Evolutionary conservation across 2,888 invertebrate species (phyloP).

Genomic region (Cryptocephalus moraei): DNA sequence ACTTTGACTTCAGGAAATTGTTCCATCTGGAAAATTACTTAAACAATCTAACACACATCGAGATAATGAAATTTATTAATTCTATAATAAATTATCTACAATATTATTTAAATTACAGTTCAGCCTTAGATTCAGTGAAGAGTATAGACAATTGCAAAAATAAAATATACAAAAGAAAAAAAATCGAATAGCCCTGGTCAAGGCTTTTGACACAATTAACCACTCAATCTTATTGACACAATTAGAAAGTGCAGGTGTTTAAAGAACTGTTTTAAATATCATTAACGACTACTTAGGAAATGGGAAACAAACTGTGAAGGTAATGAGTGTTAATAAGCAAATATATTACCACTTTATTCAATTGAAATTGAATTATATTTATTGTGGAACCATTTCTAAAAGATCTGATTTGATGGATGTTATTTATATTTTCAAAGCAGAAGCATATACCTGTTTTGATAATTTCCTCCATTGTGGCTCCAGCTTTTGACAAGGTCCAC

Average conservation of each 20-base stretch:
- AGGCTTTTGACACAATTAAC: no score
- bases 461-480: constrained; percentile 57
- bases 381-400: no score
- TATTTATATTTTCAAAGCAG: constrained; percentile 4
- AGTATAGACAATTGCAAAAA: no score
- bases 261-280: background rate
- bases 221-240: no score
- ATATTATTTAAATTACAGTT: background rate
- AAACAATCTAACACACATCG: background rate
- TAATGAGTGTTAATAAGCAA: background rate
- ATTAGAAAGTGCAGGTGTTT: no score
- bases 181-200: no score
- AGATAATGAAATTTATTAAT: constrained; percentile 1
- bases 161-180: no score
- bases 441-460: constrained; percentile 42
- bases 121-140: no score
- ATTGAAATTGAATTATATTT: no score
- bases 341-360: no score
- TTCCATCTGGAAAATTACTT: constrained; percentile 30
- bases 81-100: background rate
- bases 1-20: constrained; percentile 44
- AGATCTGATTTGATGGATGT: no score
- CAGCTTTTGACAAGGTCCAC: constrained; percentile 61
- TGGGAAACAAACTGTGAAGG: background rate
- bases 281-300: background rate